Percentiles rank a stretch among this genome's conserved stretches.
Evolutionary conservation across 2,888 invertebrate genomes (phyloP).

Genomic region (Incurvaria masculella): DNA sequence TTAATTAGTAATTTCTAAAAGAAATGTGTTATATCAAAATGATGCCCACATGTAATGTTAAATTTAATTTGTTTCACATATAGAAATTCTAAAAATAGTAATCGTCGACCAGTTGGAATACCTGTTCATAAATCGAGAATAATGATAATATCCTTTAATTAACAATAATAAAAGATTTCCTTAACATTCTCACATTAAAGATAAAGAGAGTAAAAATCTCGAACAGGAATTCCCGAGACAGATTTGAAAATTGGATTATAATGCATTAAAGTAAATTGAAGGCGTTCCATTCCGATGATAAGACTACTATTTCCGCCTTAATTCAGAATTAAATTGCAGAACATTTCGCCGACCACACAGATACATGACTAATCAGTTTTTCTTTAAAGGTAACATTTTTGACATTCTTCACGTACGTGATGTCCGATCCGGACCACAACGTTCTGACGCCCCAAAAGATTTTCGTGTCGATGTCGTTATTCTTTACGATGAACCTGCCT

Average conservation of each 20-base stretch:
- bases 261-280: background rate
- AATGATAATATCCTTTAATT: too few relatives aligned
- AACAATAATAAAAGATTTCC: too few relatives aligned
- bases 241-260: conserved; percentile 1
- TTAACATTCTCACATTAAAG: too few relatives aligned
- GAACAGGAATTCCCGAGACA: too few relatives aligned
- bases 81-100: background rate
- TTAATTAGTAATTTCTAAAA: too few relatives aligned
- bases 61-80: too few relatives aligned
- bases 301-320: background rate
- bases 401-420: conserved; percentile 81
- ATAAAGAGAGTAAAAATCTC: too few relatives aligned
- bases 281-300: background rate
- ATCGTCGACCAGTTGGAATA: background rate
- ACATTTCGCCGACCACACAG: background rate
- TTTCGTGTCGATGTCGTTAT: conserved; percentile 84
- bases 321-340: background rate
- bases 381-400: conserved; percentile 71
- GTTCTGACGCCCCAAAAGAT: conserved; percentile 76
- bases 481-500: conserved; percentile 85
- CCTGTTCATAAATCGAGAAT: background rate
- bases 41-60: too few relatives aligned
- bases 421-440: conserved; percentile 63
- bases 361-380: conserved; percentile 10
- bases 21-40: too few relatives aligned